phyloP scores from a whole-genome alignment of 2,888 invertebrate species.

The Dermolepida albohirtum region DNA sequence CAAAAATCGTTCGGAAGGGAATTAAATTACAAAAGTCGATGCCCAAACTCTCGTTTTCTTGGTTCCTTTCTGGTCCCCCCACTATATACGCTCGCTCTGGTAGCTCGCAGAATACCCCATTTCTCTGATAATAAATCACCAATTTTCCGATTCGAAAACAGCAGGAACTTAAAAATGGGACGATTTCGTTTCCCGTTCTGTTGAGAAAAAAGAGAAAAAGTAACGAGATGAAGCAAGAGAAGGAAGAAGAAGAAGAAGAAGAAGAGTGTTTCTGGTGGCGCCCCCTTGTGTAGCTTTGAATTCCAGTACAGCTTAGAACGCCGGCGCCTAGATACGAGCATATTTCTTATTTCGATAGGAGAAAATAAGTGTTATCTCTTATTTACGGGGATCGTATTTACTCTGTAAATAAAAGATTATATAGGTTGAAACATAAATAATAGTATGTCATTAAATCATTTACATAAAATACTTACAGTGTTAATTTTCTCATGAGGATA shows the following conservation, averaged over 20 bases:
- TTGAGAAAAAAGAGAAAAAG: slow-evolving; percentile 8
- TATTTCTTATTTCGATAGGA: not conserved
- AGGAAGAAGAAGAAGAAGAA: slow-evolving; percentile 14
- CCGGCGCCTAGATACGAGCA: slow-evolving; percentile 20
- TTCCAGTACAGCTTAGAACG: slow-evolving; percentile 15
- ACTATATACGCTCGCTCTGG: not conserved
- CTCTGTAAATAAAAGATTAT: slow-evolving; percentile 48
- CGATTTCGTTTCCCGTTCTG: slow-evolving; percentile 27
- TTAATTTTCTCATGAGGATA: too few species aligned
- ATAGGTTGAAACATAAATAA: slow-evolving; percentile 53
- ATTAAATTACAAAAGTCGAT: slow-evolving; percentile 33
- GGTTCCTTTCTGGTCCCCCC: not conserved
- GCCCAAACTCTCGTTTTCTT: slow-evolving; percentile 28
- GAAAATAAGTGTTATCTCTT: slow-evolving; percentile 32
- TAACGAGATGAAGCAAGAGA: slow-evolving; percentile 4
- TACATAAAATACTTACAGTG: too few species aligned
- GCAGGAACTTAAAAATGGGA: slow-evolving; percentile 42
- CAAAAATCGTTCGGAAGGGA: slow-evolving; percentile 30
- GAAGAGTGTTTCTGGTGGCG: slow-evolving; percentile 9
- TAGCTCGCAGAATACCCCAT: slow-evolving; percentile 19
- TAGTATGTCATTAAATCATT: too few species aligned
- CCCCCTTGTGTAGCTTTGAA: slow-evolving; percentile 2
- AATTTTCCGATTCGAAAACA: slow-evolving; percentile 42
- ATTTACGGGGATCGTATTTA: slow-evolving; percentile 1
- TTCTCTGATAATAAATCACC: slow-evolving; percentile 41